Base-by-base conservation (phyloP, 1,140 invertebrate genomes). In the Andrena cerasifolii region DNA sequence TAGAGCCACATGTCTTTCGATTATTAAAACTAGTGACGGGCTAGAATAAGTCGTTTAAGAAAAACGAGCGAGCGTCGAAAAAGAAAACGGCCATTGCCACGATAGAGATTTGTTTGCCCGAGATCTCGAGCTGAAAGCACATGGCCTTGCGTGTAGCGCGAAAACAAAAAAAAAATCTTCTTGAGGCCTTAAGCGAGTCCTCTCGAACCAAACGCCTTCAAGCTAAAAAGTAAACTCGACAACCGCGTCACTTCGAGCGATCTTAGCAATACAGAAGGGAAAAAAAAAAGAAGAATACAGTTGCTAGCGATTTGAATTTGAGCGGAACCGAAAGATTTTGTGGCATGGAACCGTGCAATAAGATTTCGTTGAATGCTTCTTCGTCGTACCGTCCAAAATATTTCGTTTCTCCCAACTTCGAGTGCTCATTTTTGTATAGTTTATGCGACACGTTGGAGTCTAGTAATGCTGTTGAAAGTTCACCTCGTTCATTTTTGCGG, bases 351-450 rank as follows among this genome's bases (percentile, higher is more conserved):
- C 43, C 73, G n/a, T 76, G 67, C 24, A 71, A 49, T 63, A 86
- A 81, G 53, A 56, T 86, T 85, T 85, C 59, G 79, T 89, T 86
- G 62, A 86, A 83, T 81, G 80, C 86, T 90, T 86, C 74, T 88
- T 87, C 85, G 80, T 82, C 86, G 78, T 90, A 90, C 90, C 89
- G 90, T 91, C 89, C 89, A 88, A 85, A 79, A 86, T 76, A 86
- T 89, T 88, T 86, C 71, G 80, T 90, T 90, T 90, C 68, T 76
- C 81, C 86, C 86, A 79, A 87, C 84, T 90, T 85, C 80, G 76
- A 86, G 82, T 58, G 88, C 84, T 86, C 70, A 86, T 87, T 87
- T 89, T 82, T 77, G 87, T 90, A 91, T 90, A 91, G 88, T 90
- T 91, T 90, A 87, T 91, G 85, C 84, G 77, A 72, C 78, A 84